Percentiles rank a stretch among this genome's conserved stretches.
These are phyloP conservation scores for Drosophila prostipennis DNA, from an alignment of 2,888 invertebrate species.

Conservation along the genomic window DNA sequence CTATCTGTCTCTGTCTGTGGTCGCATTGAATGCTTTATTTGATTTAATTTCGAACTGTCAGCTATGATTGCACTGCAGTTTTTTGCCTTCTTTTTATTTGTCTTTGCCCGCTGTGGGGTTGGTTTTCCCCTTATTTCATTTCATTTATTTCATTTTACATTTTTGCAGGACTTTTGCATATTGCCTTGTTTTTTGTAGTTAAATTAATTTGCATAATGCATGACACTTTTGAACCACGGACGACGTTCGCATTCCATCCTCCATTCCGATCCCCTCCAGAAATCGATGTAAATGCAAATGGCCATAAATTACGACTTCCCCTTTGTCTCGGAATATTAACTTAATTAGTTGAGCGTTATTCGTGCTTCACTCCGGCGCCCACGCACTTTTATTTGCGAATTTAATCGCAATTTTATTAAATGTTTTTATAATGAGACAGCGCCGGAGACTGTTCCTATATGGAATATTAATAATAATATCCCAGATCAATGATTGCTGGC, in stretches of 20 bases:
- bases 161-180: conserved; percentile 15
- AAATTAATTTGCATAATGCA: conserved; percentile 57
- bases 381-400: conserved; percentile 35
- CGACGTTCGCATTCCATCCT: background rate
- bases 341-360: conserved; percentile 57
- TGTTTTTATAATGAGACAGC: conserved; percentile 50
- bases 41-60: conserved; percentile 51
- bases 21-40: conserved; percentile 39
- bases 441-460: conserved; percentile 9
- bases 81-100: background rate
- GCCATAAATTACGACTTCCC: conserved; percentile 36
- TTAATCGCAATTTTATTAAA: conserved; percentile 51
- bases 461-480: conserved; percentile 46
- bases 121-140: conserved; percentile 9
- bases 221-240: conserved; percentile 36
- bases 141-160: conserved; percentile 7
- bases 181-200: conserved; percentile 26
- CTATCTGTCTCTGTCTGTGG: conserved; percentile 7
- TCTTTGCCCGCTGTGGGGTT: conserved; percentile 6
- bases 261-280: background rate
- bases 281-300: conserved; percentile 47
- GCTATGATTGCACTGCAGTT: conserved; percentile 8
- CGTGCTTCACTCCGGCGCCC: conserved; percentile 9
- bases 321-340: conserved; percentile 44
- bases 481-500: conserved; percentile 39